Base-by-base conservation (phyloP, 1,140 invertebrate species). In the Drosophila carrolli region DNA sequence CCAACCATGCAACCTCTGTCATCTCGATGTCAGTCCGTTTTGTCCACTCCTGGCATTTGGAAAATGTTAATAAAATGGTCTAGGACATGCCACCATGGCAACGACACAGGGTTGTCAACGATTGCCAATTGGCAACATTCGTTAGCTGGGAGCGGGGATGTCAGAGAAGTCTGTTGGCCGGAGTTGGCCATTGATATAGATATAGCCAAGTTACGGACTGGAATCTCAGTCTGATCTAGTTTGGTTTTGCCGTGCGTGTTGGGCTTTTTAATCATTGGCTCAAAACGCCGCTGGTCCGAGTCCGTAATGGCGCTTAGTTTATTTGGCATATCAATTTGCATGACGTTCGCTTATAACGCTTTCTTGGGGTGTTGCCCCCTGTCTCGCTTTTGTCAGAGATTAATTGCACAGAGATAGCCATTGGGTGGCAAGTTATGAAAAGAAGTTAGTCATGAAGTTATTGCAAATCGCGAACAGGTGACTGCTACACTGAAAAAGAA, bases 251-350 rank as follows among this genome's bases (percentile, higher is more conserved):
- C n/a, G 53, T 76, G 74, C 74, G 72, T 76, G 53, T 48, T 73
- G 43, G 70, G 56, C 70, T 53, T 56, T 63, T 80, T 62, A 79
- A 80, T 75, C 61, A 59, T 47, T 57, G 66, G 38, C 44, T 50
- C 19, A 66, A 71, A 82, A 32, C 51, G 68, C 81, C 74, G 55
- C 48, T 46, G 72, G 73, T n/a, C 54, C 29, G 32, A 44, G 51
- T 55, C 19, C 43, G 48, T 54, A 78, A 58, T 74, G 56, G 56
- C 66, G 58, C 84, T 85, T 84, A 76, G 71, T 67, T 61, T 65
- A 62, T 86, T 85, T 82, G 61, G 65, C 53, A 67, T 75, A 75
- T 82, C 83, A 78, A 86, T 78, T 75, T 66, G 58, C 57, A 65
- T 59, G 78, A 85, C 81, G 68, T 66, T 66, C 75, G 75, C 58